Percentiles rank a stretch among this genome's conserved stretches.
Evolutionary conservation across 2,888 invertebrate genomes (phyloP).

Genomic region (Clunio marinus): DNA sequence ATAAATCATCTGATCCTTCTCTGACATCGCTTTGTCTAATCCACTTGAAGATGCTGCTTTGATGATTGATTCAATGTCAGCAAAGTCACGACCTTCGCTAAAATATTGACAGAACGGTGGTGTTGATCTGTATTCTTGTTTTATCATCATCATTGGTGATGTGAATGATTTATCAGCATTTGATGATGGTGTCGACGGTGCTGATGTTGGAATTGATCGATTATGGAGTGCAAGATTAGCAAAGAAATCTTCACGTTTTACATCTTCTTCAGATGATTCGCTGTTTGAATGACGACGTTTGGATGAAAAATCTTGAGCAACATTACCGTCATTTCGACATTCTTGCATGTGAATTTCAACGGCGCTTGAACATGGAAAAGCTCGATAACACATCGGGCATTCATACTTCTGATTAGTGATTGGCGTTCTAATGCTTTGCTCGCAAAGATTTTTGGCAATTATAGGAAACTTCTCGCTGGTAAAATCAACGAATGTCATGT

Average conservation of each 20-base stretch:
- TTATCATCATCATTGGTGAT: slow-evolving; percentile 40
- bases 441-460: slow-evolving; percentile 69
- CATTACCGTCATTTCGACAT: slow-evolving; percentile 46
- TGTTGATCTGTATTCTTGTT: slow-evolving; percentile 23
- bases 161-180: slow-evolving; percentile 14
- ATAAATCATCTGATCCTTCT: slow-evolving; percentile 45
- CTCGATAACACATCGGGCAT: slow-evolving; percentile 65
- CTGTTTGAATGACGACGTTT: slow-evolving; percentile 42
- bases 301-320: slow-evolving; percentile 42
- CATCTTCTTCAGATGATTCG: slow-evolving; percentile 56
- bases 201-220: slow-evolving; percentile 57
- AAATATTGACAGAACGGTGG: slow-evolving; percentile 34
- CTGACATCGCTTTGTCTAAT: slow-evolving; percentile 46
- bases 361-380: slow-evolving; percentile 67
- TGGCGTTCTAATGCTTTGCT: slow-evolving; percentile 59
- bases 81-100: slow-evolving; percentile 57
- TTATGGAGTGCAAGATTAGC: slow-evolving; percentile 74
- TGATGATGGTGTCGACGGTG: slow-evolving; percentile 41
- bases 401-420: slow-evolving; percentile 60
- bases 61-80: slow-evolving; percentile 80
- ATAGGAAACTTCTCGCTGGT: slow-evolving; percentile 74
- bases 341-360: slow-evolving; percentile 63
- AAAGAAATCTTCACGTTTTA: slow-evolving; percentile 73
- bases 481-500: slow-evolving; percentile 72
- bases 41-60: slow-evolving; percentile 69